Evolutionary conservation across 2,113 vertebrate species (phyloP), one percentile per base, ranked within the genome.

Genomic region (Himantopus leucocephalus): DNA sequence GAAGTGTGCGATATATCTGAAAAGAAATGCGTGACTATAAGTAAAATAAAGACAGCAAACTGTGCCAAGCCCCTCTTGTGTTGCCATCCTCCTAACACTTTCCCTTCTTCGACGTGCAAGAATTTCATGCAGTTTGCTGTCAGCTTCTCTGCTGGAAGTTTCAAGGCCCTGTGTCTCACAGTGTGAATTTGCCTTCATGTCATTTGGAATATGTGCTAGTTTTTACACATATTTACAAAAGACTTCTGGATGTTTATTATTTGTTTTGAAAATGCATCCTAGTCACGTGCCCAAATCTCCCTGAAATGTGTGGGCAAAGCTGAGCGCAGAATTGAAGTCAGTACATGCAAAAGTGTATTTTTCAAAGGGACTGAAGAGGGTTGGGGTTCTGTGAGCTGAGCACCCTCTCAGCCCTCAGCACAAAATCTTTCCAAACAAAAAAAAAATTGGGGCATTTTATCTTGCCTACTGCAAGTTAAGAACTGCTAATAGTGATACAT

Each of bases 361-460:
- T 86, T 53, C 55, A 81, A 71, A 84, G 26, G 4, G 23, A 55
- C 29, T 85, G 43, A 72, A 56, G 39, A 70, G 39, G 21, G 3
- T 26, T 74, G 15, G 17, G 7, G 6, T 74, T 84, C 73, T 89
- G 19, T 41, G 26, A 89, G 27, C 6, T 12, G 30, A 60, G 12
- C 2, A 43, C 7, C 5, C 14, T 52, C 41, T 71, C 30, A 68
- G 20, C 5, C 18, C 45, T 48, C 4, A 14, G 58, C 27, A 73
- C 43, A 88, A 77, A 45, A 6, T 34, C 24, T n/a, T 86, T 35
- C 7, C 14, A 34, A 16, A 39, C 10, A 50, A 60, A 71, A 29
- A 29, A 3, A 8, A 12, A 34, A 21, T 0, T 0, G 4, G 14
- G 13, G 4, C 6, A 83, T 53, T 90, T 82, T 58, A 45, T 66